Evolutionary conservation across 2,113 vertebrate species (phyloP), one percentile per base, ranked within the genome.

Genomic region (Caracal caracal): DNA sequence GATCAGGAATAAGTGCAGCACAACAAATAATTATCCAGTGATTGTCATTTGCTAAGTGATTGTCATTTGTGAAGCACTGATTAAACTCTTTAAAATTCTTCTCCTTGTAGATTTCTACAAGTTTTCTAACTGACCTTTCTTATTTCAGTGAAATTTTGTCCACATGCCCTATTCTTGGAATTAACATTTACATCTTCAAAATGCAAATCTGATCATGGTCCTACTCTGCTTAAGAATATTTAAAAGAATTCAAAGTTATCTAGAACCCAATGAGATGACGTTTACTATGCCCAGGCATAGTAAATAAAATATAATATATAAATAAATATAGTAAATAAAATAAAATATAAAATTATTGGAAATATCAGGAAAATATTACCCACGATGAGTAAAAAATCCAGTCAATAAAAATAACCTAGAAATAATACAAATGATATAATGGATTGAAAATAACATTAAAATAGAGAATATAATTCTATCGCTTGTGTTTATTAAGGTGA

Each of bases 131-230:
- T 28, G 47, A 78, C 6, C 24, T 93, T 88, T 19, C 2, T 59
- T 47, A 65, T 37, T 47, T 11, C 15, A 75, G 15, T 59, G 22
- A 83, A n/a, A 63, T 79, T 92, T 81, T 84, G 33, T 82, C 24
- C 22, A 87, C n/a, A 90, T 86, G 2, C 17, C 40, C 9, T 40
- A 1, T 37, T 70, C 3, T 47, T 19, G 0, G 5, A 81, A 75
- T 89, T 70, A 75, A 0, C 63, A 63, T 88, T 76, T 91, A 76
- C 6, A 66, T 71, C 90, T 95, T 63, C 56, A 92, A 97, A 97
- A 84, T 70, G 24, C 37, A 93, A 83, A 82, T 79, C 9, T 81
- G 9, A 76, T 90, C 6, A 80, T 53, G 1, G 63, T 17, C 33
- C 9, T 51, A 49, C 3, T 22, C 3, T 83, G 24, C 9, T 85